Base-by-base conservation (phyloP, 2,113 vertebrate genomes). In the Brienomyrus longianalis region DNA sequence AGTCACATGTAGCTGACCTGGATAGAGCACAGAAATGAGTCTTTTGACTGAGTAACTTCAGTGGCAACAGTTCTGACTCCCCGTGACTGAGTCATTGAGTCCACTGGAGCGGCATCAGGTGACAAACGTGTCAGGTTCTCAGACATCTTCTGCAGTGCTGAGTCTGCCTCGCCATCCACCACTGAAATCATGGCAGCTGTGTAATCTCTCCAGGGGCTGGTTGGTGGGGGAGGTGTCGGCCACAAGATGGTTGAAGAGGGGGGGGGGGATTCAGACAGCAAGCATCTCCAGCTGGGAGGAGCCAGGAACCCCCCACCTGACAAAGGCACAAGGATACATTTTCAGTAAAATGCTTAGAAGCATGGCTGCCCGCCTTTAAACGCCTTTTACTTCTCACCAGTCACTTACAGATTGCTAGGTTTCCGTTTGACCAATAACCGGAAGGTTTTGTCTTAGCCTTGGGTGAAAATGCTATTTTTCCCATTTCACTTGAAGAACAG, bases 401-500 rank as follows among this genome's bases (percentile, higher is more conserved):
- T 80, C 74, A 80, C 31, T 80, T 80, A 5, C 17, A 39, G 74
- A 35, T 10, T 84, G 45, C 83, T n/a, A 47, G 83, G 6, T 9
- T n/a, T 84, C 47, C 6, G 23, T 48, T 48, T 48, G 45, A n/a
- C 45, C 83, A 48, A 8, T 48, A 87, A 39, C 51, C n/a, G 31
- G 35, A 50, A 50, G 48, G n/a, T 48, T 50, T 13, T 27, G 21
- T 11, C 23, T 10, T 51, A 35, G 48, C 31, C 51, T 5, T 27
- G n/a, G 85, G 31, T 54, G 51, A 39, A 87, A 52, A 86, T 86
- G 50, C 83, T 2, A 85, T 27, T 50, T 52, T 50, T 56, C 27
- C 51, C 50, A 87, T 87, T 56, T 87, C n/a, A 15, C 85, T 84
- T 84, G 45, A 54, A 54, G 23, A 87, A 39, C 51, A 54, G 85